A percentile compares a stretch with the other conserved stretches of the same genome.
Conservation (phyloP, 2,797 vertebrate genomes). For the Pseudopleuronectes americanus region DNA sequence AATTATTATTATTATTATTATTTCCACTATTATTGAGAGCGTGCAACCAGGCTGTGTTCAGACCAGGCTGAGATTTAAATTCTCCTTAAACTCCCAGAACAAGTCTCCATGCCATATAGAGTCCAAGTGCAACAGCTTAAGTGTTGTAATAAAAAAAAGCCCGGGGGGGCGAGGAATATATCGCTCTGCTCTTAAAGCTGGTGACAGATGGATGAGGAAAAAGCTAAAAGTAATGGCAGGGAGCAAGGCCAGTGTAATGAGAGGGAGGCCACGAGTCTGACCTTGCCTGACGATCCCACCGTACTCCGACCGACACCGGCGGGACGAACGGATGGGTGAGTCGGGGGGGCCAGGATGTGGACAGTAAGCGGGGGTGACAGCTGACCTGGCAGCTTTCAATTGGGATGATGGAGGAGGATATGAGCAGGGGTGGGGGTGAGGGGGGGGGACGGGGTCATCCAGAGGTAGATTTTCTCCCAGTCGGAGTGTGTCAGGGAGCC, state of each 20-base stretch:
- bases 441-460: conserved; percentile 55
- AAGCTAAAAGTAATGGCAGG: conserved; percentile 61
- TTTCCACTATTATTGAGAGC: background rate
- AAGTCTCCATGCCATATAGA: conserved; percentile 30
- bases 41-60: conserved; percentile 1
- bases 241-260: conserved; percentile 69
- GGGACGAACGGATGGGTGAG: conserved; percentile 63
- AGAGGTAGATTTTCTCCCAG: conserved; percentile 68
- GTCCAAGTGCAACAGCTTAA: conserved; percentile 45
- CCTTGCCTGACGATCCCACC: conserved; percentile 68
- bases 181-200: conserved; percentile 44
- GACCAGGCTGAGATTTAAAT: conserved; percentile 18
- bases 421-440: conserved; percentile 17
- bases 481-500: conserved; percentile 51
- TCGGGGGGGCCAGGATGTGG: conserved; percentile 57
- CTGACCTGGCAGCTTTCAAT: conserved; percentile 69
- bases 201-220: conserved; percentile 62
- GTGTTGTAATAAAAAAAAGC: conserved; percentile 57
- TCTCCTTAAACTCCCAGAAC: conserved; percentile 14
- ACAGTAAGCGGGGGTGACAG: conserved; percentile 69
- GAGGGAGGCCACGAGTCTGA: conserved; percentile 62
- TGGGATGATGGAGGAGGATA: conserved; percentile 61
- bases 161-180: conserved; percentile 49
- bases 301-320: conserved; percentile 48
- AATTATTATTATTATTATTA: background rate